Evolutionary conservation across 2,113 vertebrate genomes (phyloP), one percentile per base, ranked within the genome.

Genomic region (Etheostoma cragini): DNA sequence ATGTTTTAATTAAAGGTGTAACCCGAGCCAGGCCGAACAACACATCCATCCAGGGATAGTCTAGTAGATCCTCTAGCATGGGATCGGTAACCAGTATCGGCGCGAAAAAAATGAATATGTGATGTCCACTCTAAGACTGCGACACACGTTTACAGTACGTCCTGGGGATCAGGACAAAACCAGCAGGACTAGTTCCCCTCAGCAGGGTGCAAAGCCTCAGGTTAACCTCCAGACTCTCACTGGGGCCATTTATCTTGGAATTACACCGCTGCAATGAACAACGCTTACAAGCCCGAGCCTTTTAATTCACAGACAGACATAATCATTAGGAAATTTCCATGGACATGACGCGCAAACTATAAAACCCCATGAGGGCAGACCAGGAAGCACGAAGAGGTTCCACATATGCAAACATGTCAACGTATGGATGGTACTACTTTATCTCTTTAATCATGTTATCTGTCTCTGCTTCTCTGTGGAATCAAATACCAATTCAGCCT

Each of bases 141-240:
- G 38, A 14, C 38, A 24, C 8, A 21, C 16, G 14, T 2, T 15
- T 3, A 3, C 38, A 42, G 1, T 5, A 11, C 38, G 33, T 16
- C 52, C 17, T 17, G 14, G 3, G 19, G 15, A 35, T 42, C 8
- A 8, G 19, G 10, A 38, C 3, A 1, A 50, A 38, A 21, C 3
- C 47, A 24, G 8, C 46, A 45, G 19, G 46, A 8, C 71, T 26
- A 66, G 57, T 53, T 82, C 42, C 0, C 17, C 35, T 33, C 8
- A 17, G 5, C 21, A 21, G 45, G 76, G 17, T 42, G 13, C 21
- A 16, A 14, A 45, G 22, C 35, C 46, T 64, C 57, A 42, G 16
- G 26, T 67, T 19, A 61, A 60, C 47, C 68, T 21, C 47, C 47
- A 22, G 22, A 54, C 57, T 79, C 63, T 50, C 69, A 15, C 62